Evolutionary conservation across 2,888 invertebrate genomes (phyloP), one percentile per base, ranked within the genome.

Genomic region (Pyralis farinalis): DNA sequence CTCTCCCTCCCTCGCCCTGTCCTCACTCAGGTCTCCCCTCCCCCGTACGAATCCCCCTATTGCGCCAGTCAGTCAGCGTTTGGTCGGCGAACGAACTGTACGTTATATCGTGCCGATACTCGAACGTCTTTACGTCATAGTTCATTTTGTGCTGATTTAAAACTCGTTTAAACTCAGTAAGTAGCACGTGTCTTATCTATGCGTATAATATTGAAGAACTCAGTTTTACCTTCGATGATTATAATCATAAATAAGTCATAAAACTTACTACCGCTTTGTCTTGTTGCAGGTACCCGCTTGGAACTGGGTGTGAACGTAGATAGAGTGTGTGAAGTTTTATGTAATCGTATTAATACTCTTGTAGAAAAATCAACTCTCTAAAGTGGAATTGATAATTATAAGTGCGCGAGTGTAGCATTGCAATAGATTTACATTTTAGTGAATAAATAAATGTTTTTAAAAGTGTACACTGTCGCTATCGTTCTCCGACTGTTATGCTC

Each of bases 251-350:
- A 51, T 47, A 63, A 57, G 46, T 63, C 63, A 47, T 69, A 63
- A 68, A 71, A 74, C 72, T 82, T 71, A 83, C 71, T 63, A 70
- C 62, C 63, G 83, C 84, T 85, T 85, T 87, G 86, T 86, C 83
- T 88, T 84, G 83, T 87, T 87, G 74, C 86, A 88, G 87, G 87
- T 86, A 87, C 78, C 74, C 78, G 74, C 75, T 81, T 73, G 79
- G 79, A 79, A 76, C 80, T 79, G 85, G 86, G 86, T 88, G 86
- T 86, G 86, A 84, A 73, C 85, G 77, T 79, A 82, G 85, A 80
- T 84, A 81, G 79, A 74, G 70, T 72, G 83, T 81, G 79, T 82
- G 78, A 76, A 78, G 77, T 82, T 87, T 86, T 85, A 85, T 86
- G 78, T 84, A 86, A 87, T 81, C 78, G 74, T 77, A 74, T 72